Conservation (phyloP, 2,797 vertebrate species). For the Hippoglossus hippoglossus region DNA sequence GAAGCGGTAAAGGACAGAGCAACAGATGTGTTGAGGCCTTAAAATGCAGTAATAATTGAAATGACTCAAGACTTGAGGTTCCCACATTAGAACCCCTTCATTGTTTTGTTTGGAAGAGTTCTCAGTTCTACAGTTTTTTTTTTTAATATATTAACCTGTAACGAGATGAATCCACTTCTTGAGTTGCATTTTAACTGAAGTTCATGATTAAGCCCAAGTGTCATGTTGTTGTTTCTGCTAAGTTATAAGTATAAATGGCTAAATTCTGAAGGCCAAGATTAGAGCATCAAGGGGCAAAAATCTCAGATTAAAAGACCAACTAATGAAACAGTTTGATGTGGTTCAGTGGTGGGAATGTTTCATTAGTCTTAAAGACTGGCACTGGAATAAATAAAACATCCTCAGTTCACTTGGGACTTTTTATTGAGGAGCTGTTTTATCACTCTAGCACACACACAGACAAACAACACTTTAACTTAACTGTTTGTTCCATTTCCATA, state of each 20-base stretch:
- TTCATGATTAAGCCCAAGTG: not conserved
- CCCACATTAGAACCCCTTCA: slow-evolving; percentile 17
- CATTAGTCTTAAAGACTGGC: not conserved
- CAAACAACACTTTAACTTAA: not conserved
- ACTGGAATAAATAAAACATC: not conserved
- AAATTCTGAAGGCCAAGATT: not conserved
- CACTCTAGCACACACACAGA: not conserved
- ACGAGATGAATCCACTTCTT: slow-evolving; percentile 24
- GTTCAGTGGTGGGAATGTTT: not conserved
- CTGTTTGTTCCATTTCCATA: not conserved
- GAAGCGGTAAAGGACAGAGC: slow-evolving; percentile 41
- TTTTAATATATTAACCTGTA: slow-evolving; percentile 35
- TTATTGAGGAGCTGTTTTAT: not conserved
- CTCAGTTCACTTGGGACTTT: not conserved
- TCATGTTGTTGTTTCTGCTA: not conserved
- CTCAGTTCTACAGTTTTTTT: slow-evolving; percentile 26
- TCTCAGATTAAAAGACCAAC: not conserved
- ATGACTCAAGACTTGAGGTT: slow-evolving; percentile 38
- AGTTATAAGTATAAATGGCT: not conserved
- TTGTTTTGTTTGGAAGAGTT: slow-evolving; percentile 46
- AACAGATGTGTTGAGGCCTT: slow-evolving; percentile 62
- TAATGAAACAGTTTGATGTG: not conserved
- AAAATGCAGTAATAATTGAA: slow-evolving; percentile 61
- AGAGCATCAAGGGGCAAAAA: not conserved
- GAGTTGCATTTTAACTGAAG: slow-evolving; percentile 44